These are phyloP conservation scores for Chinchilla lanigera DNA, from an alignment of 2,113 vertebrate species.

Conservation along the genomic window DNA sequence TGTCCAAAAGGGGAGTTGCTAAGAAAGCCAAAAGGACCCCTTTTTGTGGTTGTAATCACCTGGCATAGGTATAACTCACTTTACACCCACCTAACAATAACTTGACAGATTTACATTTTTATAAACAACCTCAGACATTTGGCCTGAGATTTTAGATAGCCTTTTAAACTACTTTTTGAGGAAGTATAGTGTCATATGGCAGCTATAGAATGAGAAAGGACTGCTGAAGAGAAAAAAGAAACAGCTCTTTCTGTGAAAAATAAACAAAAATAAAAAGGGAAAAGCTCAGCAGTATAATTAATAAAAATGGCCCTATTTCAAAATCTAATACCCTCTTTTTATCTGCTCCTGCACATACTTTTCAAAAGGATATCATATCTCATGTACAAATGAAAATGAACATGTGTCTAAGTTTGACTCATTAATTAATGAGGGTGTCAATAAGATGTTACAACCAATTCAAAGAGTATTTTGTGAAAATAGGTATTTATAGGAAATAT, in stretches of 20 bases:
- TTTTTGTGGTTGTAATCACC: neutral
- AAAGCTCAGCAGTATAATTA: conserved; percentile 49
- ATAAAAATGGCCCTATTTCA: conserved; percentile 38
- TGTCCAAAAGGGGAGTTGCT: neutral
- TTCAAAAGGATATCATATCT: neutral
- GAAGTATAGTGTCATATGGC: neutral
- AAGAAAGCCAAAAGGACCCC: neutral
- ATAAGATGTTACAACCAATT: neutral
- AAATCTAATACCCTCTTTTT: neutral
- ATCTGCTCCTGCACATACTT: neutral
- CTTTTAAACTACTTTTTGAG: conserved; percentile 12
- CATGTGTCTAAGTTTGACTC: conserved; percentile 6
- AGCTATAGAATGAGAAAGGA: neutral
- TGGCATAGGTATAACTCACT: neutral
- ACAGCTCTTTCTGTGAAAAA: neutral
- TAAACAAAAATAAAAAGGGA: conserved; percentile 31
- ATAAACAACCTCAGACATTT: conserved; percentile 19
- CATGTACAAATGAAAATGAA: conserved; percentile 36
- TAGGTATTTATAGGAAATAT: conserved; percentile 25
- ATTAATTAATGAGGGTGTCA: neutral
- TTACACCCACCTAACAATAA: neutral
- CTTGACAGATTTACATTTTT: conserved; percentile 39
- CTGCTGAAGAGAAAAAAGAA: neutral
- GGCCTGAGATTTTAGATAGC: conserved; percentile 37
- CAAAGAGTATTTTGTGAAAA: conserved; percentile 36